Base-by-base conservation (phyloP, 2,888 invertebrate genomes). In the Flexamia atlantica region DNA sequence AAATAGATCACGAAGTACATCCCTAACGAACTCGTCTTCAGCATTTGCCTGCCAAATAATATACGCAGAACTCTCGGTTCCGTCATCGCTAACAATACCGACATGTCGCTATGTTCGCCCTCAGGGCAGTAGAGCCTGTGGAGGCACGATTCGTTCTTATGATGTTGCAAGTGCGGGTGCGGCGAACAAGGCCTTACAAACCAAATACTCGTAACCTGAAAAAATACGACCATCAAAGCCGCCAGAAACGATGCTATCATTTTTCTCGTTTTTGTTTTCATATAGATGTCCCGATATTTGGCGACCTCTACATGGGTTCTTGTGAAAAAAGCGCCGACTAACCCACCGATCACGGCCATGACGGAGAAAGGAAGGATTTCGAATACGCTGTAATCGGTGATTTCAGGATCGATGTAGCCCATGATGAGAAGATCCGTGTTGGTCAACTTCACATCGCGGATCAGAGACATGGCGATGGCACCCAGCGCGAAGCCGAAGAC, bases 41-140 rank as follows among this genome's bases (percentile, higher is more conserved):
- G n/a, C 36, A 28, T 28, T 12, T 36, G 40, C 60, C 14, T 40
- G 14, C 68, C 25, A 28, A 81, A 68, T 25, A 81, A 36, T 0
- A 25, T 14, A 14, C 64, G 64, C 23, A 93, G 92, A 86, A 91
- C n/a, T 90, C 50, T 91, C 91, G 89, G 94, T 93, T 17, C 93
- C 93, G 12, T n/a, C n/a, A n/a, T n/a, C n/a, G 92, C 92, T 90
- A 93, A 92, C 53, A 94, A 89, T 53, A 91, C 89, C 12, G 92
- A 92, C 85, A 92, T 91, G 3, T 92, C 91, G 85, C 91, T 92
- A 88, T 91, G 92, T 87, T 92, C 90, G 0, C 93, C 93, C 87
- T 92, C 92, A 53, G 90, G 89, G 88, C 93, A 94, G 88, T 91
- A 91, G 88, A 92, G 89, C 90, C 25, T n/a, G 25, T 28, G 64